Evolutionary conservation across 1,140 invertebrate species (phyloP).

Genomic region (Neodiprion pinetum): DNA sequence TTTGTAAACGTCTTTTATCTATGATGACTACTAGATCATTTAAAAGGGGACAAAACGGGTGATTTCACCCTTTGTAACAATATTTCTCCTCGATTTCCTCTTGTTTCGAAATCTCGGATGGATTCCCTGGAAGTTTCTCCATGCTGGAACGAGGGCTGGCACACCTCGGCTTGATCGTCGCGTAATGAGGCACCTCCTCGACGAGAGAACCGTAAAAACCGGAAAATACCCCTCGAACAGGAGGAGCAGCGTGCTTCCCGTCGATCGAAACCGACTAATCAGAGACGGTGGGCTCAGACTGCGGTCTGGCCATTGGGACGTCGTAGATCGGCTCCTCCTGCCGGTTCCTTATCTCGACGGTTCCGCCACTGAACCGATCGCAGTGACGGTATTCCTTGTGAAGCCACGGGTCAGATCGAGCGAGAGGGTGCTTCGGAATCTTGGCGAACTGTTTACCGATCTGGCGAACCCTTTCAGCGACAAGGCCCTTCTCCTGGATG

Average conservation of each 20-base stretch:
- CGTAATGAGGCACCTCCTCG: constrained; percentile 20
- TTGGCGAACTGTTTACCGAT: not conserved
- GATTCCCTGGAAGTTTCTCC: not conserved
- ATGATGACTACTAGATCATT: too few relatives aligned
- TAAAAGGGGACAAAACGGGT: too few relatives aligned
- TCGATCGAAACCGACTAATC: constrained; percentile 28
- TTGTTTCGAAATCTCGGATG: not conserved
- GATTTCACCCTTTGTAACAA: too few relatives aligned
- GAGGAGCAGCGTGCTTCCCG: constrained; percentile 1
- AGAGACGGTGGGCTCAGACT: constrained; percentile 22
- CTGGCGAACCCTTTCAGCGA: not conserved
- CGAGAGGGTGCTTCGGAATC: constrained; percentile 35
- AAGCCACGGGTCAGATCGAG: constrained; percentile 22
- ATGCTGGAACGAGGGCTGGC: not conserved
- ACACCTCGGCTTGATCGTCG: constrained; percentile 26
- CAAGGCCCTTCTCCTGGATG: not conserved
- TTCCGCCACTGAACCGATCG: not conserved
- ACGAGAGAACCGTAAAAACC: not conserved
- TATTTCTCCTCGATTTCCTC: not conserved
- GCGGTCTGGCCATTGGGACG: constrained; percentile 22
- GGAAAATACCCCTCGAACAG: constrained; percentile 9
- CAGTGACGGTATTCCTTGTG: not conserved
- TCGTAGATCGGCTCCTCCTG: constrained; percentile 14
- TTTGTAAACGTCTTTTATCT: too few relatives aligned
- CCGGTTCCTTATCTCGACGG: not conserved